Percentiles rank a stretch among this genome's conserved stretches.
phyloP scores from a whole-genome alignment of 2,797 vertebrate species.

The Catostomus latipinnis region DNA sequence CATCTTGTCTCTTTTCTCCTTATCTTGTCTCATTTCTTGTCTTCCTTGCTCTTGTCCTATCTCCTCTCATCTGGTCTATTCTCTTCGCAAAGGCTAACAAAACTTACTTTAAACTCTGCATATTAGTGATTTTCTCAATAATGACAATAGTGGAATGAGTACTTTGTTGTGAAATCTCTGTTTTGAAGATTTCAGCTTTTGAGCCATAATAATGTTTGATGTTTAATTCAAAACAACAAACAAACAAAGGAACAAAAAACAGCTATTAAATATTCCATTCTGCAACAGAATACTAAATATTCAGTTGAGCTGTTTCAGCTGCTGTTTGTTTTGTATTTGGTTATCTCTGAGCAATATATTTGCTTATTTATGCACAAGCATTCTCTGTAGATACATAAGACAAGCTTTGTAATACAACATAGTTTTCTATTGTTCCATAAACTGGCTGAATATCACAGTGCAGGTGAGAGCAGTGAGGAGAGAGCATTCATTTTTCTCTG shows the following conservation, averaged over 20 bases:
- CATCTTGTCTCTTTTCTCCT: too few species aligned
- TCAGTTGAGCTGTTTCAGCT: neutral
- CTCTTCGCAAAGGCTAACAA: neutral
- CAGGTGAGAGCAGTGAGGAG: constrained; percentile 20
- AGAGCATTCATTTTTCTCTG: constrained; percentile 50
- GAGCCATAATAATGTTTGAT: constrained; percentile 15
- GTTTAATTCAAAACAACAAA: constrained; percentile 12
- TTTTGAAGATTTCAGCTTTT: neutral
- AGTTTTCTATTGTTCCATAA: constrained; percentile 4
- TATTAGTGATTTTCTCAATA: neutral
- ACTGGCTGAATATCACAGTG: constrained; percentile 22
- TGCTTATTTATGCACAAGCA: constrained; percentile 7
- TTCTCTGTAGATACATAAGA: neutral
- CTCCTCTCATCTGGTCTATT: too few species aligned
- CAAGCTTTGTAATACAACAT: neutral
- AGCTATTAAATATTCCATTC: constrained; percentile 20
- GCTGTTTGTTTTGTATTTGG: constrained; percentile 8
- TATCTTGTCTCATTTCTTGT: too few species aligned
- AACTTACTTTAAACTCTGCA: neutral
- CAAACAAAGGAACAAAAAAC: constrained; percentile 23
- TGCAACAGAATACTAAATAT: constrained; percentile 24
- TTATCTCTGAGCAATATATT: constrained; percentile 18
- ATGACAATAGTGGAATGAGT: too few species aligned
- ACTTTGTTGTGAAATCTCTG: neutral
- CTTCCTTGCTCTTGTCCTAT: too few species aligned